Conservation (phyloP, 2,797 vertebrate species). For the Rhinichthys osculus region DNA sequence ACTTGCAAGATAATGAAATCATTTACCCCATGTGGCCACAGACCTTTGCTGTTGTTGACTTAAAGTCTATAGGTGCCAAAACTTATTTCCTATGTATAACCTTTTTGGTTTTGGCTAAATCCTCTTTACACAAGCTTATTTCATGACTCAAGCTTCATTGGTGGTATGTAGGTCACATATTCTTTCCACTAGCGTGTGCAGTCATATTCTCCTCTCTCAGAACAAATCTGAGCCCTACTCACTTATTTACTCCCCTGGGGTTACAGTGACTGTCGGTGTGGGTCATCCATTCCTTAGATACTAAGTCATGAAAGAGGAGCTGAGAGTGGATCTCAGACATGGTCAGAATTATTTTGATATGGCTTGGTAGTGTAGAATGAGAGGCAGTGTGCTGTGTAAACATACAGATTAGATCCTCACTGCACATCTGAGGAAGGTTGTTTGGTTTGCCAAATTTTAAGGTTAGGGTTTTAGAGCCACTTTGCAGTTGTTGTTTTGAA, state of each 20-base stretch:
- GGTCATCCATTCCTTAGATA: conserved; percentile 66
- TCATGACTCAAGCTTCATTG: conserved; percentile 16
- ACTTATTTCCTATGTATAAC: not conserved
- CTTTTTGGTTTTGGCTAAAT: too few species aligned
- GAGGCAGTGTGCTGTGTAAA: conserved; percentile 9
- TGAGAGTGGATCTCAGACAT: conserved; percentile 22
- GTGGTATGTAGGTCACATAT: conserved; percentile 46
- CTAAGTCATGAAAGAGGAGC: conserved; percentile 74
- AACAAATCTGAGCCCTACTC: conserved; percentile 51
- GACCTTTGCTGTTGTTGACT: not conserved
- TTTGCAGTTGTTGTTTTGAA: not conserved
- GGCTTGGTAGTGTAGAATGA: not conserved
- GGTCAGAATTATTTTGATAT: conserved; percentile 67
- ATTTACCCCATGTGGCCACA: conserved; percentile 3
- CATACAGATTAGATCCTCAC: conserved; percentile 7
- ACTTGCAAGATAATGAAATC: not conserved
- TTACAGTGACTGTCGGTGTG: conserved; percentile 50
- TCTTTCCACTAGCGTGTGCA: conserved; percentile 25
- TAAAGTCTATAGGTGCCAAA: not conserved
- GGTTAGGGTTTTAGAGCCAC: not conserved
- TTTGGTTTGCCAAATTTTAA: not conserved
- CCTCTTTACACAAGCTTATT: not conserved
- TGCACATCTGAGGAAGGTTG: not conserved
- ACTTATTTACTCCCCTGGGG: conserved; percentile 56
- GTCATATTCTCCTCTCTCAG: conserved; percentile 35